Conservation (phyloP, 2,888 invertebrate genomes). For the Campaea margaritaria region DNA sequence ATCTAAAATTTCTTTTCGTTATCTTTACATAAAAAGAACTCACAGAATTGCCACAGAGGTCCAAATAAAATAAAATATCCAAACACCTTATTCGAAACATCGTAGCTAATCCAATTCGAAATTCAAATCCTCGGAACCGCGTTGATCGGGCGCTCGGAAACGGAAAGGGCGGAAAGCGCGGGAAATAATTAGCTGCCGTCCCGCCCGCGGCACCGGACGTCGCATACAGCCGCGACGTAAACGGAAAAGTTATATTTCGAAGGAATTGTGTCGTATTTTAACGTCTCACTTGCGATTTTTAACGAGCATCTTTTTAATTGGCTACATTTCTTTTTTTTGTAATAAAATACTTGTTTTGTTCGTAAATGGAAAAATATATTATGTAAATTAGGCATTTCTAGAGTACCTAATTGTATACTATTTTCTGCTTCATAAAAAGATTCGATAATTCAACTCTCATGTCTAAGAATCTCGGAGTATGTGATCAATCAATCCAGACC, state of each 20-base stretch:
- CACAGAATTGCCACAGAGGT: background rate
- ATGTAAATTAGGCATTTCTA: too few relatives aligned
- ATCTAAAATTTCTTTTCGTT: too few relatives aligned
- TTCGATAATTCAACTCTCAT: too few relatives aligned
- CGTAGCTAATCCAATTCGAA: slow-evolving; percentile 43
- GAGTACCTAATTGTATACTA: too few relatives aligned
- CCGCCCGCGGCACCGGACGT: slow-evolving; percentile 67
- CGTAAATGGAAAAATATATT: background rate
- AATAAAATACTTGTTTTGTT: background rate
- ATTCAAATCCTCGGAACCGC: slow-evolving; percentile 48
- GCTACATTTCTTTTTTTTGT: background rate
- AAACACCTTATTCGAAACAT: slow-evolving; percentile 12
- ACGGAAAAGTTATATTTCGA: slow-evolving; percentile 44
- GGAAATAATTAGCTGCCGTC: slow-evolving; percentile 81
- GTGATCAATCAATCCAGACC: too few relatives aligned
- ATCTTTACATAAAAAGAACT: background rate
- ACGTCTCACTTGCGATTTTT: slow-evolving; percentile 47
- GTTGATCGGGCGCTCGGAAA: slow-evolving; percentile 60
- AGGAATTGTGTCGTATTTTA: slow-evolving; percentile 50
- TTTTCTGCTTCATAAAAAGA: too few relatives aligned
- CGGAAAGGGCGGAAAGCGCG: slow-evolving; percentile 69
- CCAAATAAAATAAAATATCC: too few relatives aligned
- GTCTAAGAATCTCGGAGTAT: too few relatives aligned
- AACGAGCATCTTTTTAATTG: slow-evolving; percentile 1
- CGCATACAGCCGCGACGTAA: slow-evolving; percentile 57